phyloP scores from a whole-genome alignment of 2,888 invertebrate genomes.

The Sialis lutaria region DNA sequence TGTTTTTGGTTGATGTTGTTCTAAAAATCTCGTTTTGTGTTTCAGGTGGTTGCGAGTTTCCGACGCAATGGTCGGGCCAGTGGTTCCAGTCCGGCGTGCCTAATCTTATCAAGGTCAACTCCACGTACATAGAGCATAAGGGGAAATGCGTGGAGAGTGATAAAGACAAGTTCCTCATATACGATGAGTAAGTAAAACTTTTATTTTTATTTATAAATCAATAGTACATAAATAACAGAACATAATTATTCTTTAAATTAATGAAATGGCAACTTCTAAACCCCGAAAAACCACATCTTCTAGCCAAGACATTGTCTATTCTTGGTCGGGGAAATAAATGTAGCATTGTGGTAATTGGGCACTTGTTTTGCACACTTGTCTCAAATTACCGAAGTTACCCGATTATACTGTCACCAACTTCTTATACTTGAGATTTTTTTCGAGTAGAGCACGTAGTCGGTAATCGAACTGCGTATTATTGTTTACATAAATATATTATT shows the following conservation, averaged over 20 bases:
- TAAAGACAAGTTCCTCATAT: constrained; percentile 46
- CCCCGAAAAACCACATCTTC: background rate
- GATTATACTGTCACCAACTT: no score
- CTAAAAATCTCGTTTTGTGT: constrained; percentile 15
- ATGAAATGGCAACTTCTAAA: background rate
- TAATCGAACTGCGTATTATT: no score
- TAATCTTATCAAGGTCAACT: constrained; percentile 39
- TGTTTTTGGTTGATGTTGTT: background rate
- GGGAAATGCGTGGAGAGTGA: constrained; percentile 48
- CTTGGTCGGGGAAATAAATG: no score
- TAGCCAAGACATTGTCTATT: no score
- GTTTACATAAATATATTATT: no score
- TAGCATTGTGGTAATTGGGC: no score
- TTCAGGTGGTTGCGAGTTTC: constrained; percentile 52
- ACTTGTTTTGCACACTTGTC: no score
- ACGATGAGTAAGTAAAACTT: constrained; percentile 22
- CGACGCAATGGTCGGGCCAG: constrained; percentile 46
- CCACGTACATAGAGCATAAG: constrained; percentile 44
- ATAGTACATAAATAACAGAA: background rate
- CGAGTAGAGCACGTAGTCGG: no score
- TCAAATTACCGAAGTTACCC: no score
- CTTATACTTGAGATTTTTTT: no score
- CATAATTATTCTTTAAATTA: constrained; percentile 4
- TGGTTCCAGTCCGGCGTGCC: constrained; percentile 58
- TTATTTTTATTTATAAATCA: background rate